These are phyloP conservation scores for Sorex maritimensis DNA, from an alignment of 2,797 vertebrate genomes.

Conservation along the genomic window DNA sequence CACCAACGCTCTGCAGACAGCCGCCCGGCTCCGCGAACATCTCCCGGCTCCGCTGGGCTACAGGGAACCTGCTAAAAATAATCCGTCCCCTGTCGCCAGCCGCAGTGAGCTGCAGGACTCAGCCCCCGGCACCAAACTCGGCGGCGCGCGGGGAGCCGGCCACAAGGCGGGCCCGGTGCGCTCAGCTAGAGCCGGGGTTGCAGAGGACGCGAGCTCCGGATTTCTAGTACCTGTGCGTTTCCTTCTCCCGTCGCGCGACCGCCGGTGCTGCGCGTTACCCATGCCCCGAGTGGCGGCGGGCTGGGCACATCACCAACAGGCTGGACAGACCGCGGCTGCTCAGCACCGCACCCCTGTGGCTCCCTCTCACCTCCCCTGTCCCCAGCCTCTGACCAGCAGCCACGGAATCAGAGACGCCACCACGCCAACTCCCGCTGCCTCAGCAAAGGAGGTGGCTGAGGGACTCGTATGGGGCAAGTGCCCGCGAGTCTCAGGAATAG, in stretches of 20 bases:
- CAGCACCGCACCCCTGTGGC: conserved; percentile 80
- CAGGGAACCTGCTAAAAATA: conserved; percentile 78
- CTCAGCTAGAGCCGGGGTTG: conserved; percentile 71
- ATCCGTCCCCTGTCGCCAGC: conserved; percentile 77
- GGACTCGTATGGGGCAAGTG: conserved; percentile 60
- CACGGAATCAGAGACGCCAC: conserved; percentile 67
- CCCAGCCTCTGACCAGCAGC: conserved; percentile 66
- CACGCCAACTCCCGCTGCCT: conserved; percentile 71
- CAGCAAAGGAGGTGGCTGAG: conserved; percentile 60
- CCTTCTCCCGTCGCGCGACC: conserved; percentile 69
- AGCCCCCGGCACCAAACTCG: conserved; percentile 81
- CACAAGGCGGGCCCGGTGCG: conserved; percentile 72
- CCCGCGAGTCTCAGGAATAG: conserved; percentile 66
- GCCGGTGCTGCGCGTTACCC: conserved; percentile 86
- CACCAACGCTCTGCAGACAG: conserved; percentile 69
- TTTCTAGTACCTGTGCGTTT: conserved; percentile 85
- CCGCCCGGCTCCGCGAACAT: conserved; percentile 61
- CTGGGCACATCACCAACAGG: conserved; percentile 69
- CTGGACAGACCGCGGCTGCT: conserved; percentile 80
- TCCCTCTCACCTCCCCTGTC: conserved; percentile 77
- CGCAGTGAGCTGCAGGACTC: conserved; percentile 83
- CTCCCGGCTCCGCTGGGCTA: conserved; percentile 71
- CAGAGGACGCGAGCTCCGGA: conserved; percentile 64
- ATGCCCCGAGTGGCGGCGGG: conserved; percentile 69
- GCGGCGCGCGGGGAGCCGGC: conserved; percentile 71